A percentile compares a stretch with the other conserved stretches of the same genome.
Evolutionary conservation across 2,113 vertebrate species (phyloP).

Genomic region (Lophius piscatorius): DNA sequence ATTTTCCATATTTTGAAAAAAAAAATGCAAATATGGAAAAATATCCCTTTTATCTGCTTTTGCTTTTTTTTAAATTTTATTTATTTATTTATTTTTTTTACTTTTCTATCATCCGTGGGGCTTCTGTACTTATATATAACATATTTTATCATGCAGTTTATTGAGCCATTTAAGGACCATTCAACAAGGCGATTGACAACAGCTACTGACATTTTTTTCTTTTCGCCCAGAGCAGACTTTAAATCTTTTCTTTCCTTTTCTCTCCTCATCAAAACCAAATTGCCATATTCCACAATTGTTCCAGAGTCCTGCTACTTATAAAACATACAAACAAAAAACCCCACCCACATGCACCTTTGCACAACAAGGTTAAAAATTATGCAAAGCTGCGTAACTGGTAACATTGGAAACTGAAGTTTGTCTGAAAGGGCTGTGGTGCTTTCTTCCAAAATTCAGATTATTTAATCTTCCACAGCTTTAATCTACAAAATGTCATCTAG

Average conservation of each 20-base stretch:
- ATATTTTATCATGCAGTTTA: constrained; percentile 12
- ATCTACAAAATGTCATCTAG: not conserved
- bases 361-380: not conserved
- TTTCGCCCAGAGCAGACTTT: no score
- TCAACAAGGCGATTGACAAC: not conserved
- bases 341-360: no score
- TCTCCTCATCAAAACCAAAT: constrained; percentile 51
- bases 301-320: constrained; percentile 19
- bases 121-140: not conserved
- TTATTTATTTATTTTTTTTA: no score
- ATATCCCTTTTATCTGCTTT: constrained; percentile 3
- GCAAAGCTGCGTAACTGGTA: constrained; percentile 53
- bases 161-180: constrained; percentile 1
- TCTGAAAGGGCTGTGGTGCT: constrained; percentile 49
- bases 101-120: no score
- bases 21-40: not conserved
- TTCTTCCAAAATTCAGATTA: constrained; percentile 24
- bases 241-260: not conserved
- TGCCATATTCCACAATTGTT: constrained; percentile 46
- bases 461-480: constrained; percentile 34
- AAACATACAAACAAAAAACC: no score
- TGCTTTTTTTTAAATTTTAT: no score
- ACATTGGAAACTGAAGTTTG: constrained; percentile 71
- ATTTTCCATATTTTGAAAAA: not conserved
- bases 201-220: not conserved